Evolutionary conservation across 1,140 invertebrate genomes (phyloP).

Genomic region (Heliconius melpomene): DNA sequence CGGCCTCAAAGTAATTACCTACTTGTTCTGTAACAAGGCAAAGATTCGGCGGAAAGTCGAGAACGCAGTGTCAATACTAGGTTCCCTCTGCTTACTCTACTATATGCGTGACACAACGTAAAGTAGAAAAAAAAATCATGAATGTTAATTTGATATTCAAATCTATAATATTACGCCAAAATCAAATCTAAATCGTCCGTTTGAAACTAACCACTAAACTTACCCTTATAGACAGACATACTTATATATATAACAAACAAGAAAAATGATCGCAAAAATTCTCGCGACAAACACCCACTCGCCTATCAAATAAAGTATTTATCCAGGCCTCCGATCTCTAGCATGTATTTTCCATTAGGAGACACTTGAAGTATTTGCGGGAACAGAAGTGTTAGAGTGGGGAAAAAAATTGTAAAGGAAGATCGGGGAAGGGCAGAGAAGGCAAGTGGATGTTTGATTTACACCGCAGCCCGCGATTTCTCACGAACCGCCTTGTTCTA

Average conservation of each 20-base stretch:
- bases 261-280: conserved; percentile 21
- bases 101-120: too few relatives aligned
- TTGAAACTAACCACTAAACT: neutral
- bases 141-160: too few relatives aligned
- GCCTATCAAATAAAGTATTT: conserved; percentile 76
- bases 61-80: too few relatives aligned
- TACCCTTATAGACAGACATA: too few relatives aligned
- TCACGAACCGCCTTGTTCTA: conserved; percentile 29
- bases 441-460: conserved; percentile 37
- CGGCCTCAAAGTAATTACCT: too few relatives aligned
- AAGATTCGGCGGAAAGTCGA: too few relatives aligned
- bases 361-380: conserved; percentile 75
- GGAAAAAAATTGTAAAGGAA: conserved; percentile 53
- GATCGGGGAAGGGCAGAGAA: conserved; percentile 35
- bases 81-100: too few relatives aligned
- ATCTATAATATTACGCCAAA: too few relatives aligned
- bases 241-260: neutral
- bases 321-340: conserved; percentile 66
- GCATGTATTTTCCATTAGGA: conserved; percentile 80
- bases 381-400: conserved; percentile 66
- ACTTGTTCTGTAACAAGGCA: too few relatives aligned
- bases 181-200: too few relatives aligned
- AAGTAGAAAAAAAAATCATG: too few relatives aligned
- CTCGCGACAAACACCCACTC: conserved; percentile 59
- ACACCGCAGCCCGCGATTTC: conserved; percentile 42